Base-by-base conservation (phyloP, 2,797 vertebrate genomes). In the Petrocephalus sullivani region DNA sequence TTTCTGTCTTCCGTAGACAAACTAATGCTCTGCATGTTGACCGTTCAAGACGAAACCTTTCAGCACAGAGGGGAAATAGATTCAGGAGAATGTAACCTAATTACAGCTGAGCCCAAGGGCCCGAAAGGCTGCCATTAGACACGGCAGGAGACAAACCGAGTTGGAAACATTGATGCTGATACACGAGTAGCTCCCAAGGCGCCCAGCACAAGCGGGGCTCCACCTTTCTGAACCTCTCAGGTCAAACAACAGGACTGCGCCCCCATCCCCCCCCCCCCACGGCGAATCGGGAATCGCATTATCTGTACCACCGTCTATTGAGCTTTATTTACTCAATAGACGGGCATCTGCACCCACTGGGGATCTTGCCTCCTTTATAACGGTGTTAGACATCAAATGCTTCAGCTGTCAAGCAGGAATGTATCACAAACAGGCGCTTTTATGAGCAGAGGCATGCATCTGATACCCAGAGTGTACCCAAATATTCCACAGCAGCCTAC, bases 11-110 rank as follows among this genome's bases (percentile, higher is more conserved):
- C 67, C 33, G 16, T 71, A 46, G 41, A 78, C 71, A 46, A 78
- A 78, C 16, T 14, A 71, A 71, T 33, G 37, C 67, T 41, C 37
- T 78, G 71, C 71, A 78, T 78, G 71, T 49, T 78, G 71, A 78
- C 71, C 19, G 5, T 9, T n/a, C 37, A 19, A 19, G 37, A 8
- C 3, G 16, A 78, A 37, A 78, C 37, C 71, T 78, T 78, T 78
- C 71, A 78, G 71, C 2, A 8, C 41, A 3, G 41, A 78, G 71
- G 71, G 37, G 33, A 78, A 78, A 78, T 78, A 78, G 71, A 78
- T 78, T 78, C 37, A 78, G 71, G 16, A 78, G 71, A 78, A 78
- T 78, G 37, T 78, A 49, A 78, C 37, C 41, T 78, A 78, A 78
- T 78, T 78, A 78, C 71, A 46, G 71, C 37, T n/a, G 33, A 78